These are phyloP conservation scores for Atherix ibis DNA, from an alignment of 2,888 invertebrate species.

Conservation along the genomic window DNA sequence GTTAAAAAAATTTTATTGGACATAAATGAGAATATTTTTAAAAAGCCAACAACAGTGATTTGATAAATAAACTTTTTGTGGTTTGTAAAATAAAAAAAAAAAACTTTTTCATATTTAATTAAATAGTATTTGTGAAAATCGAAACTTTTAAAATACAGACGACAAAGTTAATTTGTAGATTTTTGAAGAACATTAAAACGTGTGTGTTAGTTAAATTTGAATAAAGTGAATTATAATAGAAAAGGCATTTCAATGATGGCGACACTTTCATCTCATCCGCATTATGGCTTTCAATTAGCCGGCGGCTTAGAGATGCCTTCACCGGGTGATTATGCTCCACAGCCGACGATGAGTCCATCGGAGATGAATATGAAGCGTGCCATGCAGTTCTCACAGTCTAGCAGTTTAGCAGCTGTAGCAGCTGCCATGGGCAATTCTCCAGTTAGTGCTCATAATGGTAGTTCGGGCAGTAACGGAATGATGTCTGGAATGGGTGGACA, in stretches of 20 bases:
- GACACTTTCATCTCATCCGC: conserved; percentile 30
- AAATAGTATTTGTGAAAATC: no score
- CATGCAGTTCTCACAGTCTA: conserved; percentile 29
- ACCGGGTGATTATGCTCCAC: conserved; percentile 29
- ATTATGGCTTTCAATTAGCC: conserved; percentile 31
- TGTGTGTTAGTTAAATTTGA: background rate
- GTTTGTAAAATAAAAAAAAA: no score
- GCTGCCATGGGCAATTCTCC: conserved; percentile 31
- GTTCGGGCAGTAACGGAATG: conserved; percentile 12
- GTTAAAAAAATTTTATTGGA: no score
- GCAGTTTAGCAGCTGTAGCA: conserved; percentile 25
- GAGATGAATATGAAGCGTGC: conserved; percentile 31
- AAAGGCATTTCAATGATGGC: conserved; percentile 19
- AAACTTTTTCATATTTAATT: no score
- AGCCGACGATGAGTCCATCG: conserved; percentile 20
- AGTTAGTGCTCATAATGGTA: conserved; percentile 23
- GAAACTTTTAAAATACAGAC: no score
- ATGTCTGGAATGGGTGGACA: conserved; percentile 9
- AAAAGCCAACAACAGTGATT: no score
- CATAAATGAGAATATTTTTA: no score
- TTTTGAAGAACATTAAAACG: conserved; percentile 3
- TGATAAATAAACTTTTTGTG: no score
- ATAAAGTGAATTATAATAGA: conserved; percentile 6
- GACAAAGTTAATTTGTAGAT: background rate
- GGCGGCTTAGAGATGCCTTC: conserved; percentile 29